Base-by-base conservation (phyloP, 2,888 invertebrate species). In the Apotomis capreana region DNA sequence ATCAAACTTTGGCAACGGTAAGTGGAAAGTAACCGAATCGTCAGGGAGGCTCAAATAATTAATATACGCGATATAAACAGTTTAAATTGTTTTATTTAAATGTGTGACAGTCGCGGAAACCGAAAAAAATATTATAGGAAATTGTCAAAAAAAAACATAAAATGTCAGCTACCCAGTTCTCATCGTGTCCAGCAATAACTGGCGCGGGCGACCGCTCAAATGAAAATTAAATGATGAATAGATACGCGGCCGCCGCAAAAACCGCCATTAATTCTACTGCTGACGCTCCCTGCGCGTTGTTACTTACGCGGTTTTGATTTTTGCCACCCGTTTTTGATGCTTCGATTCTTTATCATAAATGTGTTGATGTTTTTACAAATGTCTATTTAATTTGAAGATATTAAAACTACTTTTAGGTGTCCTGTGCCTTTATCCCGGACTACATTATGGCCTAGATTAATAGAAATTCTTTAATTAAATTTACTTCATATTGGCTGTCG, bases 211-310 rank as follows among this genome's bases (percentile, higher is more conserved):
- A 81, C 54, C 84, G 85, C 84, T 85, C 85, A 89, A 89, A 90
- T 89, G 90, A 90, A 89, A 91, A 91, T 91, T 90, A 90, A 91
- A 91, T 89, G 91, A 90, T 90, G 89, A 87, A 91, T 90, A 89
- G 89, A 89, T 88, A 86, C 83, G 80, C 87, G 87, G 82, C 75
- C 84, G 84, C 76, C 84, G 84, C 87, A 86, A 88, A 88, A 86
- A 86, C 83, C 78, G 78, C 82, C 85, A 87, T 89, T 89, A 86
- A 84, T 85, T 82, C 81, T 84, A 83, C 82, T 82, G 69, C 59
- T 40, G 71, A 62, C 72, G 57, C 61, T 73, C 67, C 62, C 58
- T 51, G 73, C 65, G 49, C 68, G 57, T 71, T 71, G 70, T 67
- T 71, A 49, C 67, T 37, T 71, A 61, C 67, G 49, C 49, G 37